These are phyloP conservation scores for Oncopodura yosiiana DNA, from an alignment of 1,140 invertebrate genomes.

Conservation along the genomic window DNA sequence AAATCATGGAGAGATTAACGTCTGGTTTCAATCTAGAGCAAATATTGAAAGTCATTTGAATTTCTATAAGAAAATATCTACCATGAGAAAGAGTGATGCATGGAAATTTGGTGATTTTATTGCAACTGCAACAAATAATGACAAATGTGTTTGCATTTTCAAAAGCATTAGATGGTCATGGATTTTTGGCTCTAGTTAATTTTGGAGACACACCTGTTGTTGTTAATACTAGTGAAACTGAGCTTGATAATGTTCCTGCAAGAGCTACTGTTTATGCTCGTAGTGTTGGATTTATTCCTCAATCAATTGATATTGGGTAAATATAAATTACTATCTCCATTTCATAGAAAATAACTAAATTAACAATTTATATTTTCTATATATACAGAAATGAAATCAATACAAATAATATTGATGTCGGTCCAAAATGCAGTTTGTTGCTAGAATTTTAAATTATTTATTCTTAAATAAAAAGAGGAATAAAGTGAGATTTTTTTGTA, in stretches of 20 bases:
- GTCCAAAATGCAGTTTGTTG: too few relatives aligned
- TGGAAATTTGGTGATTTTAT: conserved; percentile 9
- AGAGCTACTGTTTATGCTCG: background rate
- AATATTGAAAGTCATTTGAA: conserved; percentile 35
- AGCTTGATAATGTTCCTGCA: background rate
- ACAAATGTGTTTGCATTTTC: conserved; percentile 13
- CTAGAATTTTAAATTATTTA: too few relatives aligned
- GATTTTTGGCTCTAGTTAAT: conserved; percentile 9
- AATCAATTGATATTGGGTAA: background rate
- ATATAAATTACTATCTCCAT: too few relatives aligned
- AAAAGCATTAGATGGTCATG: background rate
- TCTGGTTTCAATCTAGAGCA: conserved; percentile 41
- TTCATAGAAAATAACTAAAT: too few relatives aligned
- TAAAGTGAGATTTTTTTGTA: too few relatives aligned
- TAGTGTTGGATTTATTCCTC: conserved; percentile 3
- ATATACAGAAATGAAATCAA: too few relatives aligned
- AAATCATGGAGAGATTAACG: conserved; percentile 47
- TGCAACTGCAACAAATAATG: background rate
- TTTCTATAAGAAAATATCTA: conserved; percentile 40
- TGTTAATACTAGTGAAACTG: background rate
- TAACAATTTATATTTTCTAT: too few relatives aligned
- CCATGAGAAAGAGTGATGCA: conserved; percentile 21
- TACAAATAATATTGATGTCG: too few relatives aligned
- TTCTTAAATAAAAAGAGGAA: too few relatives aligned
- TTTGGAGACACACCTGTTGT: background rate